phyloP scores from a whole-genome alignment of 2,888 invertebrate genomes.

The Thysanoteuthis rhombus region DNA sequence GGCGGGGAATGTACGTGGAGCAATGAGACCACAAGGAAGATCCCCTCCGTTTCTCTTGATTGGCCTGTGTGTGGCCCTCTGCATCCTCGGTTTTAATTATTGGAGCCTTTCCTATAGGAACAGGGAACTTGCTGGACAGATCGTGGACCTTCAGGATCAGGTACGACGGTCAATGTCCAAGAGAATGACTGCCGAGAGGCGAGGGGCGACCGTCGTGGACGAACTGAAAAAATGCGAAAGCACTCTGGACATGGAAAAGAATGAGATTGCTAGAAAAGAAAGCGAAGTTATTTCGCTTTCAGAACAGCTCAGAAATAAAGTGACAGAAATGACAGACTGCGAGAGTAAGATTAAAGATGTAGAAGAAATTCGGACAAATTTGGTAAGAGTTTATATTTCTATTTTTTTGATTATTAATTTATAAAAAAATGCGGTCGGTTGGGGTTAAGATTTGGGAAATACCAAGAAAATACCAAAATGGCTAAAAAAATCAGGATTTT shows the following conservation, averaged over 20 bases:
- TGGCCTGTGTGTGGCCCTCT: constrained; percentile 51
- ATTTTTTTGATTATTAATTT: no score
- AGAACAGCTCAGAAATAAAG: constrained; percentile 33
- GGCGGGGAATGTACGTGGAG: constrained; percentile 51
- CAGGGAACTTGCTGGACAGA: constrained; percentile 36
- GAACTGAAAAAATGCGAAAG: constrained; percentile 42
- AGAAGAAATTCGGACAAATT: neutral
- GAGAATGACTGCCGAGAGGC: constrained; percentile 46
- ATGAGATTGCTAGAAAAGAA: constrained; percentile 34
- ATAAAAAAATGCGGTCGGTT: no score
- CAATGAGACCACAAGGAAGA: constrained; percentile 47
- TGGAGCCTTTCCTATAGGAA: constrained; percentile 54
- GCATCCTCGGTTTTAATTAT: constrained; percentile 54
- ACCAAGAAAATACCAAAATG: no score
- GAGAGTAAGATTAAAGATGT: constrained; percentile 35
- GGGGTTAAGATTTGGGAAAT: no score
- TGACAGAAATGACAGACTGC: constrained; percentile 16
- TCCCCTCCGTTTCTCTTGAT: constrained; percentile 56
- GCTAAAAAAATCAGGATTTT: no score
- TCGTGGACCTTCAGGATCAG: constrained; percentile 40
- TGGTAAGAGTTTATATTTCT: constrained; percentile 20
- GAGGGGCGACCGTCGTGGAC: constrained; percentile 40
- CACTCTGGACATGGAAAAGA: constrained; percentile 38
- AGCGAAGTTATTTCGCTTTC: constrained; percentile 34
- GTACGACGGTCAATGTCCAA: constrained; percentile 44